Conservation (phyloP, 1,140 invertebrate species). For the Drosophila novamexicana region DNA sequence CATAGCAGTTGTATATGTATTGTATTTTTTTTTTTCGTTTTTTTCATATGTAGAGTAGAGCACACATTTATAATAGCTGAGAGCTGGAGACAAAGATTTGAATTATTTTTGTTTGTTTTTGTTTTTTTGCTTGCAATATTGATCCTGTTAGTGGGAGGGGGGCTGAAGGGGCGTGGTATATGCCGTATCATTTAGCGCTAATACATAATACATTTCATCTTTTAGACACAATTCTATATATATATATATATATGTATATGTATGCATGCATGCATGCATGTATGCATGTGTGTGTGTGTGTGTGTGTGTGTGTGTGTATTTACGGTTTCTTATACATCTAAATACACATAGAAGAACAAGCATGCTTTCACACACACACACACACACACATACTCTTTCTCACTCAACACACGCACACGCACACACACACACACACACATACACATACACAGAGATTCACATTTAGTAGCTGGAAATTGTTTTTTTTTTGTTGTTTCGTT, state of each 20-base stretch:
- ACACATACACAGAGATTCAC: conserved; percentile 57
- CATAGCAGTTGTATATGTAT: conserved; percentile 21
- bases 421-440: conserved; percentile 22
- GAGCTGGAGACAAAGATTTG: conserved; percentile 39
- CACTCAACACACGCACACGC: conserved; percentile 9
- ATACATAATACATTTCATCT: conserved; percentile 45
- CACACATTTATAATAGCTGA: conserved; percentile 49
- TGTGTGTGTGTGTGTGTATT: conserved; percentile 6
- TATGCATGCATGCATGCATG: too few species aligned
- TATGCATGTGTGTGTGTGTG: neutral
- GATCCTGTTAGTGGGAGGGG: neutral
- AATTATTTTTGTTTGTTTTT: neutral
- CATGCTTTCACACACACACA: conserved; percentile 5
- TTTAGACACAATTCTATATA: conserved; percentile 47
- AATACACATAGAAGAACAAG: conserved; percentile 43
- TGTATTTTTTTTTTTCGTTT: neutral
- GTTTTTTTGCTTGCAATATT: conserved; percentile 10
- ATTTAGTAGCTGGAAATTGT: conserved; percentile 65
- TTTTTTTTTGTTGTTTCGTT: neutral
- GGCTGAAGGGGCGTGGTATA: neutral
- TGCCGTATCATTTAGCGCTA: conserved; percentile 40
- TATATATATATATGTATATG: conserved; percentile 14
- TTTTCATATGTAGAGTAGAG: conserved; percentile 32
- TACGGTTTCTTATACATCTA: conserved; percentile 25
- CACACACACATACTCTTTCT: neutral